phyloP scores from a whole-genome alignment of 2,113 vertebrate species.

The Sclerurus mexicanus region DNA sequence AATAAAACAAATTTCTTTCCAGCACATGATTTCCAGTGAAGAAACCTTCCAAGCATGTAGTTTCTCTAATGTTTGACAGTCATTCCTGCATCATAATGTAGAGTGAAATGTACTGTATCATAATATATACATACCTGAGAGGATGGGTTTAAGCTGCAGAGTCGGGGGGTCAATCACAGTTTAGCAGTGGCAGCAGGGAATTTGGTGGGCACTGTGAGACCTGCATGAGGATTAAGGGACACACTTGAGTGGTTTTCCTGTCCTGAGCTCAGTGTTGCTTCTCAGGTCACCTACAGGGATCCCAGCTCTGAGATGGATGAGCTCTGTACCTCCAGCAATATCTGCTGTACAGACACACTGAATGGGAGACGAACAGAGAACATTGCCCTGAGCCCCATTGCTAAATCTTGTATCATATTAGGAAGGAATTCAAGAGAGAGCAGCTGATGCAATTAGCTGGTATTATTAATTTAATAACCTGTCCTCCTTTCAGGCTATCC shows the following conservation, averaged over 20 bases:
- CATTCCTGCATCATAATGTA: neutral
- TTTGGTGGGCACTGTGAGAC: neutral
- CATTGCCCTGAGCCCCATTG: neutral
- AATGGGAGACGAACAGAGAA: neutral
- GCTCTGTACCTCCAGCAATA: neutral
- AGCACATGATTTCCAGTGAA: neutral
- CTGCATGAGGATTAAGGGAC: neutral
- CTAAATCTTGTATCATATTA: neutral
- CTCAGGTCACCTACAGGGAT: neutral
- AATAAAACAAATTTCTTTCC: slow-evolving; percentile 5
- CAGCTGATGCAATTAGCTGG: neutral
- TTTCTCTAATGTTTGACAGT: neutral
- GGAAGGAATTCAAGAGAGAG: neutral
- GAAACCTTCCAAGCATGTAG: neutral
- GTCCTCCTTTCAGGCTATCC: neutral
- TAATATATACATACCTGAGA: neutral
- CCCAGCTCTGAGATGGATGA: neutral
- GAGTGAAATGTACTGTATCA: neutral
- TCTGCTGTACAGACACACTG: neutral
- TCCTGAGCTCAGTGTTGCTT: neutral
- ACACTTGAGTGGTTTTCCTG: neutral
- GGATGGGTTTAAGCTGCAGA: neutral
- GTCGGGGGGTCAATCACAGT: neutral
- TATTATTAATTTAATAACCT: slow-evolving; percentile 41
- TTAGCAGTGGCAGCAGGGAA: neutral